Percentiles rank a stretch among this genome's conserved stretches.
Conservation (phyloP, 2,797 vertebrate species). For the Sebastes alutus region DNA sequence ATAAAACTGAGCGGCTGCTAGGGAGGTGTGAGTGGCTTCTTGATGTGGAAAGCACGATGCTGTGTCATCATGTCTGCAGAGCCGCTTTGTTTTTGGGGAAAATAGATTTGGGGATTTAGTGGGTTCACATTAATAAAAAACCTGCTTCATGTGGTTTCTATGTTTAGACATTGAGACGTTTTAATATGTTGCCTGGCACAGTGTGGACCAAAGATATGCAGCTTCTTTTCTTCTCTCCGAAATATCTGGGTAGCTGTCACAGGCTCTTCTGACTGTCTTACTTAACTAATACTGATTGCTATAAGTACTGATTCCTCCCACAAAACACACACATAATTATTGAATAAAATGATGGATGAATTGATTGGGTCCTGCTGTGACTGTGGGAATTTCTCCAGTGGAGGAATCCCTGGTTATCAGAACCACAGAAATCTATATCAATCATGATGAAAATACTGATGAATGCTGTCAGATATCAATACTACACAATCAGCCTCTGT, state of each 20-base stretch:
- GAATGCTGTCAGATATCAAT: background rate
- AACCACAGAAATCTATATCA: background rate
- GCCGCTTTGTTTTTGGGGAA: background rate
- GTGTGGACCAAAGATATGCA: background rate
- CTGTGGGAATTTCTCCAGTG: background rate
- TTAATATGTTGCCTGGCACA: slow-evolving; percentile 10
- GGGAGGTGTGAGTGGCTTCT: background rate
- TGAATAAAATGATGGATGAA: background rate
- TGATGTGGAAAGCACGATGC: background rate
- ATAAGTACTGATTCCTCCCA: background rate
- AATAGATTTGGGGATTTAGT: slow-evolving; percentile 33
- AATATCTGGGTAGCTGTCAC: background rate
- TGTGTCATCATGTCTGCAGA: background rate
- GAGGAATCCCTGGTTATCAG: background rate
- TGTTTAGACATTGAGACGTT: slow-evolving; percentile 31
- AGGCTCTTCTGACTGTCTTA: background rate
- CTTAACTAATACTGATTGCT: background rate
- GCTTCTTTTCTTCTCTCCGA: background rate
- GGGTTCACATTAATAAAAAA: slow-evolving; percentile 40
- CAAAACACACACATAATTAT: too few relatives aligned
- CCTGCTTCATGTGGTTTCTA: background rate
- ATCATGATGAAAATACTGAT: slow-evolving; percentile 3
- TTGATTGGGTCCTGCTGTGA: background rate
- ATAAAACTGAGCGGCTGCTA: slow-evolving; percentile 1
- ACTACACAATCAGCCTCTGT: slow-evolving; percentile 7